A percentile compares a stretch with the other conserved stretches of the same genome.
Conservation (phyloP, 1,140 invertebrate genomes). For the Asbolus verrucosus region DNA sequence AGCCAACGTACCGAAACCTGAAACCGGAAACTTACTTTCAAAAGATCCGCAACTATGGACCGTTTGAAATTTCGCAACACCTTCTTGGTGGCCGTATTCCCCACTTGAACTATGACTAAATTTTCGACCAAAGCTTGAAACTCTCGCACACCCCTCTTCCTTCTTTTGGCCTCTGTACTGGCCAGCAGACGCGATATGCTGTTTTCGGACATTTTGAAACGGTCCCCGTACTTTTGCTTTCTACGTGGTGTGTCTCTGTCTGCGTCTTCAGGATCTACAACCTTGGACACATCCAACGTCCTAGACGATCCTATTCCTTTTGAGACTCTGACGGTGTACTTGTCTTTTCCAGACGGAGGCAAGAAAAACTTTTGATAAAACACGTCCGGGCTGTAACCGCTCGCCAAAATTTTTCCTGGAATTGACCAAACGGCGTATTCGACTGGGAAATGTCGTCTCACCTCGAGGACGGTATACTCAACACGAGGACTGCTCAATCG, state of each 20-base stretch:
- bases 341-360: neutral
- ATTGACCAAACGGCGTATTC: neutral
- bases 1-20: neutral
- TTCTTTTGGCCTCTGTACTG: neutral
- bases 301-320: neutral
- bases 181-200: neutral
- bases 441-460: no score
- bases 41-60: neutral
- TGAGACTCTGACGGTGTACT: neutral
- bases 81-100: neutral
- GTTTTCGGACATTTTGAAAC: neutral
- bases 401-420: neutral
- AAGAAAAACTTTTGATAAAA: neutral
- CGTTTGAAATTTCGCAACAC: neutral
- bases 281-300: neutral
- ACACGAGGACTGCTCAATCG: no score
- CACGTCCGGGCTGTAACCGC: slow-evolving; percentile 1
- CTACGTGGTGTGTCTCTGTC: neutral
- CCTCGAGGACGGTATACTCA: no score
- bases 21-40: neutral
- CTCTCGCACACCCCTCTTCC: neutral
- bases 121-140: neutral
- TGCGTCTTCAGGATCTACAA: neutral
- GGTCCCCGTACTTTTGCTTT: no score
- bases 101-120: neutral